Percentiles rank a stretch among this genome's conserved stretches.
These are phyloP conservation scores for Microtus pennsylvanicus DNA, from an alignment of 2,113 vertebrate species.

Conservation along the genomic window DNA sequence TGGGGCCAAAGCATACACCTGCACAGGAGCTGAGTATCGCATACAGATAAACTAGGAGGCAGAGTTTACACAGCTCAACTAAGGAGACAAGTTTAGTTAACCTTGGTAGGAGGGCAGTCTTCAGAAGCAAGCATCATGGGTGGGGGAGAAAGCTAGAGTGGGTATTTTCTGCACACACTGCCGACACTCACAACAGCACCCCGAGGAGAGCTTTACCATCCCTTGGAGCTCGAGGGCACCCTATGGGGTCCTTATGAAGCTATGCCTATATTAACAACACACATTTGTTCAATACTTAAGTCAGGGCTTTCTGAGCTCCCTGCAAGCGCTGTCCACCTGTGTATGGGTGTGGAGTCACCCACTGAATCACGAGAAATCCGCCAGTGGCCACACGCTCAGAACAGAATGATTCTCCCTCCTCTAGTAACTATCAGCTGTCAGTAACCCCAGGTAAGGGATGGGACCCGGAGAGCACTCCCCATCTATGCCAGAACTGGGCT, in stretches of 20 bases:
- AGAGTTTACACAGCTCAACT: neutral
- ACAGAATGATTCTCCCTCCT: neutral
- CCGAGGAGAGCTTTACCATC: neutral
- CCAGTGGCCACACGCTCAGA: neutral
- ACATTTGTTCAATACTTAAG: neutral
- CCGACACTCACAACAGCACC: neutral
- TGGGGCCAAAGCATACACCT: neutral
- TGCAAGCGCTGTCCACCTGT: neutral
- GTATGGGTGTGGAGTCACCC: too few species aligned
- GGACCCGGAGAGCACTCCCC: neutral
- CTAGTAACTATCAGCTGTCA: neutral
- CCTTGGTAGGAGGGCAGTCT: neutral
- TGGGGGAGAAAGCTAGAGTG: neutral
- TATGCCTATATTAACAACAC: neutral
- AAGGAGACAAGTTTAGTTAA: neutral
- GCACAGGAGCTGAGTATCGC: neutral
- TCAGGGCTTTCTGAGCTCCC: neutral
- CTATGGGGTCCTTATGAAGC: neutral
- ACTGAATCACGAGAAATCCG: neutral
- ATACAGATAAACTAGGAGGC: neutral
- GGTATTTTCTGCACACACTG: neutral
- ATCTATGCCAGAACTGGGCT: neutral
- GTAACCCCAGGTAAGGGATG: neutral
- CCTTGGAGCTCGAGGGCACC: neutral
- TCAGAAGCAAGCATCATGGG: neutral